phyloP scores from a whole-genome alignment of 2,113 vertebrate species.

The Chaetorhynchus papuensis region DNA sequence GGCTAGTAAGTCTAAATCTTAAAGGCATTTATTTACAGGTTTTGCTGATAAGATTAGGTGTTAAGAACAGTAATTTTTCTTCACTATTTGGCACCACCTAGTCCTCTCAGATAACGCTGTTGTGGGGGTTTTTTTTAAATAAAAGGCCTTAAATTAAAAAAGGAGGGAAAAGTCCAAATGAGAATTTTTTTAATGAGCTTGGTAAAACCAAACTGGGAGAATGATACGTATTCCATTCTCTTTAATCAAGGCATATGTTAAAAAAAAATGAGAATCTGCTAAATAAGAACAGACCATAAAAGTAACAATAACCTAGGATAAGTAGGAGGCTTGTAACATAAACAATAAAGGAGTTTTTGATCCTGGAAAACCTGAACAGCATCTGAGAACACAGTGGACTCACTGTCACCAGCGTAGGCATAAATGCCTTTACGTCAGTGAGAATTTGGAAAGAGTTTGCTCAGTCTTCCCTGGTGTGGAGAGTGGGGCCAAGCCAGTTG shows the following conservation, averaged over 20 bases:
- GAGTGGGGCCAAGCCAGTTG: not conserved
- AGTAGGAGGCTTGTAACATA: not conserved
- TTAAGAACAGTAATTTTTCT: not conserved
- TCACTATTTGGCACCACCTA: not conserved
- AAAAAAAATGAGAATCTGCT: not conserved
- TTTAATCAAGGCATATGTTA: not conserved
- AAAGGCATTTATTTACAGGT: not conserved
- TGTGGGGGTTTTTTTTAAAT: not conserved
- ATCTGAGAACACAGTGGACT: not conserved
- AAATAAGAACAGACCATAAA: not conserved
- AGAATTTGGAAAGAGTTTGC: not conserved
- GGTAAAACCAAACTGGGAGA: not conserved
- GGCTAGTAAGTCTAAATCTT: not conserved
- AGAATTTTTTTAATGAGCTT: not conserved
- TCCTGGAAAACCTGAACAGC: not conserved
- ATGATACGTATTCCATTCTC: not conserved
- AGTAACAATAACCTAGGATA: not conserved
- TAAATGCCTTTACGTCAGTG: no score
- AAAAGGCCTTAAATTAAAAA: not conserved
- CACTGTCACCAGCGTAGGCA: rapidly evolving
- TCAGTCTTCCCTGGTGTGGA: not conserved
- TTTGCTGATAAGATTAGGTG: not conserved
- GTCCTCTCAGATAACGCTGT: not conserved
- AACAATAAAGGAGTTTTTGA: not conserved
- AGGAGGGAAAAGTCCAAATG: not conserved